A percentile compares a stretch with the other conserved stretches of the same genome.
Conservation (phyloP, 2,797 vertebrate species). For the Hydrolagus colliei region DNA sequence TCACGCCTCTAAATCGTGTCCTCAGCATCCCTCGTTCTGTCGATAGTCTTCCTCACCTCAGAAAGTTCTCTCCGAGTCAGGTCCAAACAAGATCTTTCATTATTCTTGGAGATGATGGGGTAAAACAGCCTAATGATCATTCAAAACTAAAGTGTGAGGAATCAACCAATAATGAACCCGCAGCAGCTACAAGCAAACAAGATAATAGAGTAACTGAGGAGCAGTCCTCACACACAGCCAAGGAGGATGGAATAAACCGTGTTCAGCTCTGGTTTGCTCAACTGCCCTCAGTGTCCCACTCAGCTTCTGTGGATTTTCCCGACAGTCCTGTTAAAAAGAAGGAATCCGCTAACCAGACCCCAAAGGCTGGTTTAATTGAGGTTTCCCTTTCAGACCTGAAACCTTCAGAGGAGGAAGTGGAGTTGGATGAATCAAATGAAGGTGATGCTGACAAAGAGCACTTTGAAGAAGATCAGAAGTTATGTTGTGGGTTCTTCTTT, state of each 20-base stretch:
- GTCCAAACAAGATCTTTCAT: slow-evolving; percentile 76
- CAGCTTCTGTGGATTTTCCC: slow-evolving; percentile 72
- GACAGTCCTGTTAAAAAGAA: slow-evolving; percentile 68
- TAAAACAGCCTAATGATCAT: slow-evolving; percentile 34
- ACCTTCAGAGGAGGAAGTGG: slow-evolving; percentile 64
- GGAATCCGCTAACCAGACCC: slow-evolving; percentile 46
- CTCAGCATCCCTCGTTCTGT: slow-evolving; percentile 86
- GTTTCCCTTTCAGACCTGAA: slow-evolving; percentile 82
- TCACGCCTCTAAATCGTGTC: slow-evolving; percentile 84
- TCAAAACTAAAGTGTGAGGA: slow-evolving; percentile 34
- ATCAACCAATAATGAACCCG: not conserved
- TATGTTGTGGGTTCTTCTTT: slow-evolving; percentile 91
- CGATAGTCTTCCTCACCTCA: slow-evolving; percentile 85
- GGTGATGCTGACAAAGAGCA: slow-evolving; percentile 60
- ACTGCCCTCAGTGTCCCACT: slow-evolving; percentile 72
- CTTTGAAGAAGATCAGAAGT: slow-evolving; percentile 76
- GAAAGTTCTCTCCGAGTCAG: slow-evolving; percentile 88
- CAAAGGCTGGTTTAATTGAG: slow-evolving; percentile 77
- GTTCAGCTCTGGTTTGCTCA: slow-evolving; percentile 73
- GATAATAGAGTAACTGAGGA: not conserved
- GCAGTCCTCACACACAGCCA: slow-evolving; percentile 16
- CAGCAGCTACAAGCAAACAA: too few species aligned
- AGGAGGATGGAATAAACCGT: slow-evolving; percentile 56
- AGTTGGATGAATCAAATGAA: slow-evolving; percentile 54
- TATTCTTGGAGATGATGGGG: slow-evolving; percentile 74